phyloP scores from a whole-genome alignment of 2,888 invertebrate genomes.

The Rotaria socialis region DNA sequence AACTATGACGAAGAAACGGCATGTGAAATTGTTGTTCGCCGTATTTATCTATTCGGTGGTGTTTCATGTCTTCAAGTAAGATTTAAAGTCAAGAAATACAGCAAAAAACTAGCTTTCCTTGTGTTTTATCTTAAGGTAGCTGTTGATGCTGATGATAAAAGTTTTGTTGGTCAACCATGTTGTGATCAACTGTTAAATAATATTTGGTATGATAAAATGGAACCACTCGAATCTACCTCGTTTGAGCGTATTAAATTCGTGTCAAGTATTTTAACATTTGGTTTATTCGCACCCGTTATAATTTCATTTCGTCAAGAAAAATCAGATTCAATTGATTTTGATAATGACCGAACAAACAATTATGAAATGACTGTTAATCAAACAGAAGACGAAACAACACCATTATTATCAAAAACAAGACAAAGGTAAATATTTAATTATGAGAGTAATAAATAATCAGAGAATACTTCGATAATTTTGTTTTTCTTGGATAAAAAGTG shows the following conservation, averaged over 20 bases:
- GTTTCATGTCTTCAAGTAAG: conserved; percentile 27
- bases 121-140: not conserved
- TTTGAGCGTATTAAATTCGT: not conserved
- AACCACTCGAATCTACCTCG: not conserved
- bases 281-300: not conserved
- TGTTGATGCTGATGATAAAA: conserved; percentile 30
- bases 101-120: too few relatives aligned
- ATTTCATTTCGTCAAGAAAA: not conserved
- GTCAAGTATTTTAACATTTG: not conserved
- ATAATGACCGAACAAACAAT: not conserved
- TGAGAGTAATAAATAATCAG: not conserved
- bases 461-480: too few relatives aligned
- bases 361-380: not conserved
- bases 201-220: conserved; percentile 11
- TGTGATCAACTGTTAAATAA: conserved; percentile 19
- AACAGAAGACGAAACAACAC: not conserved
- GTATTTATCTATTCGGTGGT: not conserved
- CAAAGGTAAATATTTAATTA: not conserved
- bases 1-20: not conserved
- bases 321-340: not conserved
- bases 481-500: too few relatives aligned
- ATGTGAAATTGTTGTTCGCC: conserved; percentile 4
- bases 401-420: not conserved
- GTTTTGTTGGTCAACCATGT: conserved; percentile 25
- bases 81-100: not conserved